These are phyloP conservation scores for Drosophila ogumai DNA, from an alignment of 1,140 invertebrate species.

Conservation along the genomic window DNA sequence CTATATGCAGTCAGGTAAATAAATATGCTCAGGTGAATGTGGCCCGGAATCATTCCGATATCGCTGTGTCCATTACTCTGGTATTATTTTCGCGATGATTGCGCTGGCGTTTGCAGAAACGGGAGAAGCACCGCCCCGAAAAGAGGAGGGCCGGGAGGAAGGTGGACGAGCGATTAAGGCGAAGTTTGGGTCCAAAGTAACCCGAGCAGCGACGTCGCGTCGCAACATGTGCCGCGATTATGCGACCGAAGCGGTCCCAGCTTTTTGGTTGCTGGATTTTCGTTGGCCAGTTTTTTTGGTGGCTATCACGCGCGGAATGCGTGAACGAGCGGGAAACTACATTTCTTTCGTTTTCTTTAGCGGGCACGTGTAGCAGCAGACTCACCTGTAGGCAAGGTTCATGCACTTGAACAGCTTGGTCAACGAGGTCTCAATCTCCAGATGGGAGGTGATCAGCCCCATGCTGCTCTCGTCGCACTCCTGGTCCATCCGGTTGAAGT, in stretches of 20 bases:
- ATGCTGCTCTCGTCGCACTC: slow-evolving; percentile 70
- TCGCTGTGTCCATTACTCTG: slow-evolving; percentile 21
- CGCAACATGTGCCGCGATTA: slow-evolving; percentile 55
- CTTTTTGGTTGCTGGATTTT: slow-evolving; percentile 43
- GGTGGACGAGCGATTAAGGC: slow-evolving; percentile 53
- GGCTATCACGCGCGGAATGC: slow-evolving; percentile 51
- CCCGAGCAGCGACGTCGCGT: slow-evolving; percentile 53
- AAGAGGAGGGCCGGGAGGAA: background rate
- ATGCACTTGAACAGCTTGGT: slow-evolving; percentile 98
- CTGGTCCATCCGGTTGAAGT: slow-evolving; percentile 63
- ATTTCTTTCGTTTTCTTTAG: slow-evolving; percentile 8
- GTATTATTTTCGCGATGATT: slow-evolving; percentile 43
- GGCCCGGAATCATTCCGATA: slow-evolving; percentile 24
- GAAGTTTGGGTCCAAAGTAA: slow-evolving; percentile 61
- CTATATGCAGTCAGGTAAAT: background rate
- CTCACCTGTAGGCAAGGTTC: slow-evolving; percentile 97
- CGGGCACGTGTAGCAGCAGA: slow-evolving; percentile 30
- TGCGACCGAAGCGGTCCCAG: slow-evolving; percentile 55
- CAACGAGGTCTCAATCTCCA: slow-evolving; percentile 96
- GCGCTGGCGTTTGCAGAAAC: slow-evolving; percentile 62
- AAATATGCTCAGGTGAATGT: slow-evolving; percentile 1
- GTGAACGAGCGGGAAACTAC: slow-evolving; percentile 47
- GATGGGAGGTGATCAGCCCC: slow-evolving; percentile 86
- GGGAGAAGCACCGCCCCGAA: slow-evolving; percentile 33
- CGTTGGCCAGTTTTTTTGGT: slow-evolving; percentile 50